These are phyloP conservation scores for Buathra laborator DNA, from an alignment of 2,888 invertebrate genomes.

Conservation along the genomic window DNA sequence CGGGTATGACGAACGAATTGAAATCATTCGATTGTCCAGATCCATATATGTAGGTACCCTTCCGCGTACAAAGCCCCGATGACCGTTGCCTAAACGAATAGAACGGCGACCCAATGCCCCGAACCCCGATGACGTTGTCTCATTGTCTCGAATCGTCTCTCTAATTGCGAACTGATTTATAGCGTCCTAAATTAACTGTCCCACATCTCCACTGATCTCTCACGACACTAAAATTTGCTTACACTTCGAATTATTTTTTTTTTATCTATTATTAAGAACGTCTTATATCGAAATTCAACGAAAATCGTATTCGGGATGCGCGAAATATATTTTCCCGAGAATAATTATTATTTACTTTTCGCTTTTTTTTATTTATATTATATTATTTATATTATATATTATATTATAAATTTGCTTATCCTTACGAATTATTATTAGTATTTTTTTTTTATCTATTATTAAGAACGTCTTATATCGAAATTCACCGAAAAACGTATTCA, in stretches of 20 bases:
- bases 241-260: conserved; percentile 16
- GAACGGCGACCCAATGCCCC: background rate
- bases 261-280: background rate
- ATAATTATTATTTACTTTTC: background rate
- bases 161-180: conserved; percentile 51
- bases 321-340: too few relatives aligned
- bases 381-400: too few relatives aligned
- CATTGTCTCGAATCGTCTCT: conserved; percentile 50
- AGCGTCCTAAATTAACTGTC: conserved; percentile 16
- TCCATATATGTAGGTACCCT: conserved; percentile 47
- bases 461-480: too few relatives aligned
- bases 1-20: conserved; percentile 75
- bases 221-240: conserved; percentile 25
- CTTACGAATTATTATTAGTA: conserved; percentile 11
- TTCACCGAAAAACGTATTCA: too few relatives aligned
- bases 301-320: too few relatives aligned
- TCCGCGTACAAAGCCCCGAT: background rate
- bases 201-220: conserved; percentile 1
- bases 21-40: conserved; percentile 59
- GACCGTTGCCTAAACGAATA: conserved; percentile 45
- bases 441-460: background rate
- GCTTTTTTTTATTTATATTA: background rate
- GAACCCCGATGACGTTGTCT: conserved; percentile 6
- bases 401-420: background rate
- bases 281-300: too few relatives aligned